phyloP scores from a whole-genome alignment of 2,888 invertebrate species.

The Plusia festucae region DNA sequence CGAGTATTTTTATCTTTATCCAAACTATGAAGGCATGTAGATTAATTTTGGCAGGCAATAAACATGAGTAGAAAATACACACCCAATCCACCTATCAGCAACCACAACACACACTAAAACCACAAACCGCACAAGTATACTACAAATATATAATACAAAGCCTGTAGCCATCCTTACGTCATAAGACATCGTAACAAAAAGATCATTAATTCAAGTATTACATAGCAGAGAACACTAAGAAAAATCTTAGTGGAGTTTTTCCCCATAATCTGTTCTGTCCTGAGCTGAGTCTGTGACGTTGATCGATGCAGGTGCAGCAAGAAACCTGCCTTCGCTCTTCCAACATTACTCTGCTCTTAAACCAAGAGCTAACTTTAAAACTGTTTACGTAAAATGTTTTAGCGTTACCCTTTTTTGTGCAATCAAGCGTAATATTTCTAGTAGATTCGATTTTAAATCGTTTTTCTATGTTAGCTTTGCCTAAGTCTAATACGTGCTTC shows the following conservation, averaged over 20 bases:
- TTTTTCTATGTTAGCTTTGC: neutral
- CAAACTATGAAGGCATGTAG: too few species aligned
- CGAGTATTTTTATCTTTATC: too few species aligned
- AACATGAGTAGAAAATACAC: too few species aligned
- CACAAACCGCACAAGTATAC: neutral
- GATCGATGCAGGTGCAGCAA: conserved; percentile 85
- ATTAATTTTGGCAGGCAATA: too few species aligned
- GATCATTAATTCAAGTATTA: conserved; percentile 62
- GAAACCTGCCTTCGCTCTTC: conserved; percentile 73
- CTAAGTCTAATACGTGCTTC: too few species aligned
- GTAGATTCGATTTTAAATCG: neutral
- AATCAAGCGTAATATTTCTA: neutral
- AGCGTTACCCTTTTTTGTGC: conserved; percentile 39
- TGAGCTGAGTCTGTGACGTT: conserved; percentile 73
- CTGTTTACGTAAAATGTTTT: conserved; percentile 44
- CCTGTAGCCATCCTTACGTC: conserved; percentile 18
- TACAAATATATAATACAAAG: conserved; percentile 5
- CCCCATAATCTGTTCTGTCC: conserved; percentile 72
- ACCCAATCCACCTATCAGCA: too few species aligned
- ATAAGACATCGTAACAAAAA: conserved; percentile 46
- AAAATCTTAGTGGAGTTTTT: conserved; percentile 65
- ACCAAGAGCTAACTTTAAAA: conserved; percentile 58
- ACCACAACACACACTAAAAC: too few species aligned
- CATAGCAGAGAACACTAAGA: conserved; percentile 43
- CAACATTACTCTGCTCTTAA: conserved; percentile 51